Base-by-base conservation (phyloP, 2,888 invertebrate genomes). In the Tetropium fuscum region DNA sequence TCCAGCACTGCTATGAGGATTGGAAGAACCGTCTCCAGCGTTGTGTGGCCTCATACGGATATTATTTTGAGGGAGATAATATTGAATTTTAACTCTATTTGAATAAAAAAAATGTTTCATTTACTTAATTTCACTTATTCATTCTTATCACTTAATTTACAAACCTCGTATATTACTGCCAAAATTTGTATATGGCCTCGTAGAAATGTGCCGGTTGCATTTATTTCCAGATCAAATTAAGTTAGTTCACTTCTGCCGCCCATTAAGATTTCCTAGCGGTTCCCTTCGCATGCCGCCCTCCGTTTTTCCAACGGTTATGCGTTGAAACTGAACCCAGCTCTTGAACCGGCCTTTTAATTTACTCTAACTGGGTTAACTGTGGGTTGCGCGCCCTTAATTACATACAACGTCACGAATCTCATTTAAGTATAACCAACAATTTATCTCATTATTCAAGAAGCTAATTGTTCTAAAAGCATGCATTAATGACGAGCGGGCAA, bases 1-100 rank as follows among this genome's bases (percentile, higher is more conserved):
- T 54, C 34, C 43, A 30, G 44, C 44, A 45, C 44, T 54, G 45
- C 45, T 44, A 51, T 34, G 44, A 54, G 15, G 20, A 54, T 11
- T 32, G 44, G 43, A 34, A 40, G 27, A 38, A 44, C 34, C 53
- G 53, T 44, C 20, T 54, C 54, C 44, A 45, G 3, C 44, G 54
- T n/a, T 54, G 34, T 44, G 22, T 54, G 40, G 51, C 27, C 40
- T 22, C 22, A 11, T 13, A 40, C 32, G 25, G 27, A 13, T 40
- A 11, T 25, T 38, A 51, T 25, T 51, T 51, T 51, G 27, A 51
- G n/a, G 34, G 18, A 22, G 48, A 48, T 15, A 48, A 48, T 36
- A 34, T 44, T 32, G 34, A 44, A 22, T 54, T n/a, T n/a, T n/a
- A n/a, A n/a, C n/a, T 44, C 25, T 22, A 51, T 40, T 25, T 2